phyloP scores from a whole-genome alignment of 2,113 vertebrate genomes.

The Perognathus longimembris region DNA sequence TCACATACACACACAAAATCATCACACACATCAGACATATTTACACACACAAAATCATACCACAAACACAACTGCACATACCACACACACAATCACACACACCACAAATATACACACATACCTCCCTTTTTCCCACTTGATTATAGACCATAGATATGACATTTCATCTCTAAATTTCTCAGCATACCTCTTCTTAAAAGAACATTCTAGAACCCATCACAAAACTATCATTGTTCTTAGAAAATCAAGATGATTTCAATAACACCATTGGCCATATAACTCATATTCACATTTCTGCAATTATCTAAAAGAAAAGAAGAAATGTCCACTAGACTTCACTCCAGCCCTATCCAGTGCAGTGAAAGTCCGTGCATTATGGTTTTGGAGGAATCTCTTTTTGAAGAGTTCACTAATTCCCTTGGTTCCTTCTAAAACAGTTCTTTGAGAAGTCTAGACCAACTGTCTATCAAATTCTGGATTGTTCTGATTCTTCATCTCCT shows the following conservation, averaged over 20 bases:
- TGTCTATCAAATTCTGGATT: background rate
- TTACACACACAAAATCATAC: too few species aligned
- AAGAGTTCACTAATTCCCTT: background rate
- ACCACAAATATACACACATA: background rate
- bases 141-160: background rate
- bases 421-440: background rate
- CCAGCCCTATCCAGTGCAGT: background rate
- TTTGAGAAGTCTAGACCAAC: background rate
- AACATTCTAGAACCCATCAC: background rate
- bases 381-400: background rate
- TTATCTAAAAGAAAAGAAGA: background rate
- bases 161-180: background rate
- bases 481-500: background rate
- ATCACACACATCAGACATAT: background rate
- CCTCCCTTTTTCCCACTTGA: background rate
- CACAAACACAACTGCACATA: background rate
- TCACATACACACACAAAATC: too few species aligned
- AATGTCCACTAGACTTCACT: too few species aligned
- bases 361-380: background rate
- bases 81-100: background rate
- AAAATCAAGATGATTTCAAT: slow-evolving; percentile 24
- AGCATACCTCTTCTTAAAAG: background rate
- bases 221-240: background rate
- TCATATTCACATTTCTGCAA: background rate
- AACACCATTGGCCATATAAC: background rate